Conservation (phyloP, 2,888 invertebrate genomes). For the Branchellion lobata region DNA sequence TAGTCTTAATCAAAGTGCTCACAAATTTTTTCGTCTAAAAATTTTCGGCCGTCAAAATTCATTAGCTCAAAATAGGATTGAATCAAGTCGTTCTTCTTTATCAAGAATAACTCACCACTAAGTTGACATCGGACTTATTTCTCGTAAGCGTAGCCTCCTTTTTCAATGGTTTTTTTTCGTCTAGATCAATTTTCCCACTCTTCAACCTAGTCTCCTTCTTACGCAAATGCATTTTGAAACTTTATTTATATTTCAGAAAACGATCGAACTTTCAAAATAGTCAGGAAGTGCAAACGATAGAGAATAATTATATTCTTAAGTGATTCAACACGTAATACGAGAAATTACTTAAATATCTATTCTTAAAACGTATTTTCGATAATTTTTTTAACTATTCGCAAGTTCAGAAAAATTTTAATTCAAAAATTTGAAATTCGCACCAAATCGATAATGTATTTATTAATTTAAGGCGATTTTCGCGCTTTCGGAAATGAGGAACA, state of each 20-base stretch:
- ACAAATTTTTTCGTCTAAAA: not conserved
- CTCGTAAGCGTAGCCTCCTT: not conserved
- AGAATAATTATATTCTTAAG: constrained; percentile 2
- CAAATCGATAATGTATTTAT: constrained; percentile 41
- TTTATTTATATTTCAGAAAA: not conserved
- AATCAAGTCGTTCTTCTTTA: too few species aligned
- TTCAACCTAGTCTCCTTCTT: constrained; percentile 8
- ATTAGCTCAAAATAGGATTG: not conserved
- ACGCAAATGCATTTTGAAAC: constrained; percentile 27
- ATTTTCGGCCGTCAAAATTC: not conserved
- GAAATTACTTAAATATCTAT: constrained; percentile 13
- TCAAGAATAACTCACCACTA: constrained; percentile 25
- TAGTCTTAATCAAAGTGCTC: too few species aligned
- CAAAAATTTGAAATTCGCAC: constrained; percentile 41
- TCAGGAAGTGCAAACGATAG: not conserved
- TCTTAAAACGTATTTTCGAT: constrained; percentile 30
- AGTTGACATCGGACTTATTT: constrained; percentile 30
- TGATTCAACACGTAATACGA: not conserved
- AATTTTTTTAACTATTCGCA: not conserved
- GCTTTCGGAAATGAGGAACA: constrained; percentile 45
- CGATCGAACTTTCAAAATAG: not conserved
- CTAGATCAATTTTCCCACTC: not conserved
- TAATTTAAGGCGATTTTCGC: constrained; percentile 44
- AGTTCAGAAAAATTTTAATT: not conserved
- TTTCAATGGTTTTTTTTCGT: not conserved